These are phyloP conservation scores for Drosophila quinaria DNA, from an alignment of 2,888 invertebrate genomes.

Conservation along the genomic window DNA sequence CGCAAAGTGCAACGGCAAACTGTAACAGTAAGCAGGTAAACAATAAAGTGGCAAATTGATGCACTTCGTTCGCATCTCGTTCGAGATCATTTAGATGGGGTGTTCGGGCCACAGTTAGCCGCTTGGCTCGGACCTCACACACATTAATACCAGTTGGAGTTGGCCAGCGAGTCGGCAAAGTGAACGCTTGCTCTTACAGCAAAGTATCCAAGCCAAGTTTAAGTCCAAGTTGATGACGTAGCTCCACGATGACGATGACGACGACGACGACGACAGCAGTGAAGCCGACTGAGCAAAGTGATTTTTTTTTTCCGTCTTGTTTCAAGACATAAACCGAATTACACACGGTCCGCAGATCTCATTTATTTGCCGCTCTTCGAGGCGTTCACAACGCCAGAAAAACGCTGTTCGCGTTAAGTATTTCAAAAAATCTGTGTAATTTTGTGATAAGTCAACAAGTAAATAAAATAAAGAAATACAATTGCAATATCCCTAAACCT, in stretches of 20 bases:
- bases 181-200: slow-evolving; percentile 42
- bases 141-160: slow-evolving; percentile 56
- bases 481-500: neutral
- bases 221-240: slow-evolving; percentile 65
- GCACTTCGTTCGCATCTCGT: slow-evolving; percentile 52
- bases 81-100: slow-evolving; percentile 45
- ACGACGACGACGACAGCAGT: slow-evolving; percentile 20
- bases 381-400: slow-evolving; percentile 79
- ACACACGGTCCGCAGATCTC: slow-evolving; percentile 83
- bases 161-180: slow-evolving; percentile 39
- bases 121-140: slow-evolving; percentile 65
- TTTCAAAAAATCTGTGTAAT: neutral
- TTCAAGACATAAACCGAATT: slow-evolving; percentile 84
- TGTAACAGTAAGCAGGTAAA: slow-evolving; percentile 74
- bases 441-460: slow-evolving; percentile 26
- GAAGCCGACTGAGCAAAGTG: slow-evolving; percentile 52
- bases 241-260: slow-evolving; percentile 21
- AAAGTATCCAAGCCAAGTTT: slow-evolving; percentile 24
- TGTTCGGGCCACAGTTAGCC: slow-evolving; percentile 19
- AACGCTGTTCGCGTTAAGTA: slow-evolving; percentile 50
- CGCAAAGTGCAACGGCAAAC: slow-evolving; percentile 70
- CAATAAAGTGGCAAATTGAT: slow-evolving; percentile 78
- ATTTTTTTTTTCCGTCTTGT: slow-evolving; percentile 73
- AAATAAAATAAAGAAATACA: neutral
- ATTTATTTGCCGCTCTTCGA: slow-evolving; percentile 85